Evolutionary conservation across 2,797 vertebrate genomes (phyloP), one percentile per base, ranked within the genome.

Genomic region (Karalla daura): DNA sequence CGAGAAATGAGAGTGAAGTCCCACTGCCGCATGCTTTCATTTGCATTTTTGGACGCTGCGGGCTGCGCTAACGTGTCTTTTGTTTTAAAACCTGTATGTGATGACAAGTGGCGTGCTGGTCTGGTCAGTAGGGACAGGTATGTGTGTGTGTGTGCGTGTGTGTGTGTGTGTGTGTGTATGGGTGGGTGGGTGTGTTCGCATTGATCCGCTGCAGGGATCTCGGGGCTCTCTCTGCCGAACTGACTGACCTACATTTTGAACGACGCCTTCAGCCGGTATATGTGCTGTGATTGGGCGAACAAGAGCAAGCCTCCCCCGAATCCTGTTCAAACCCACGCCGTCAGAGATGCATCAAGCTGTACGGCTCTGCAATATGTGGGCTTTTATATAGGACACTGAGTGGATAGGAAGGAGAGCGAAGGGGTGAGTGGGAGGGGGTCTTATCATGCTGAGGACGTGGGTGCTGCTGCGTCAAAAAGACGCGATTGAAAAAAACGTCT

Each of bases 161-260:
- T 4, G 35, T 37, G 35, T 41, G 33, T n/a, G 61, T 14, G 23
- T 4, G 32, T 3, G 28, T 1, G 47, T 5, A n/a, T n/a, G 32
- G 0, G 64, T 35, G 46, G 2, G 80, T 85, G 83, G 83, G 86
- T 74, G 83, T 83, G 70, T 84, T 75, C 73, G 35, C 58, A 86
- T 88, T 39, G 82, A 87, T 89, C 83, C 58, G 45, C 70, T 89
- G 88, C 86, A 41, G 78, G 76, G 65, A 80, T 81, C n/a, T n/a
- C 44, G 74, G 76, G 56, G 78, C 47, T 78, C 75, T 81, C 76
- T 84, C 63, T 64, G 40, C 43, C 61, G 45, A 74, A 72, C 64
- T 10, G 63, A 37, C 73, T 88, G 91, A 90, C 91, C 91, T 89
- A 91, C 75, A 90, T 92, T 88, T 55, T 80, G 28, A 75, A 78